A percentile compares a stretch with the other conserved stretches of the same genome.
These are phyloP conservation scores for Talpa occidentalis DNA, from an alignment of 2,113 vertebrate species.

Conservation along the genomic window DNA sequence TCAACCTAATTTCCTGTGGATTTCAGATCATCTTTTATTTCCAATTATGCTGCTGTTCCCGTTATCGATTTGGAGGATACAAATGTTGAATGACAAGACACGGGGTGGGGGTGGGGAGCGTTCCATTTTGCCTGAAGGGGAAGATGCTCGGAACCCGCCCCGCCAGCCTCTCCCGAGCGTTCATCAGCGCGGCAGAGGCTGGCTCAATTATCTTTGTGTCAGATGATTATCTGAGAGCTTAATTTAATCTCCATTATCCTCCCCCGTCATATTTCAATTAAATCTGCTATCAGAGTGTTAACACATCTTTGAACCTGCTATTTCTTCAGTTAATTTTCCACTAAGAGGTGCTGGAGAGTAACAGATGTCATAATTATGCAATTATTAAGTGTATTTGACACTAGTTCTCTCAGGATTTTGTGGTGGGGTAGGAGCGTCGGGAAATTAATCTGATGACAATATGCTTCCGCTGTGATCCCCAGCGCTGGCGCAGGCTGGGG, in stretches of 20 bases:
- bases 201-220: conserved; percentile 95
- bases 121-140: conserved; percentile 75
- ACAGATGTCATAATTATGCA: conserved; percentile 97
- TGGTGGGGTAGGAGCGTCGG: conserved; percentile 63
- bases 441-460: conserved; percentile 90
- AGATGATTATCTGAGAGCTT: conserved; percentile 95
- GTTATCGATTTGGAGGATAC: conserved; percentile 74
- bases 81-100: conserved; percentile 73
- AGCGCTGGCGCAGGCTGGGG: conserved; percentile 79
- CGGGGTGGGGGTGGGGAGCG: conserved; percentile 24
- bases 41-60: conserved; percentile 69
- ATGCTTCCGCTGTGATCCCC: conserved; percentile 86
- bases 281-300: conserved; percentile 91
- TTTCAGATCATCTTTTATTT: conserved; percentile 84
- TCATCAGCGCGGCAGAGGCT: conserved; percentile 89
- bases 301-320: conserved; percentile 93
- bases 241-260: conserved; percentile 95
- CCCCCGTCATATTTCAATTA: conserved; percentile 95
- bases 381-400: conserved; percentile 92
- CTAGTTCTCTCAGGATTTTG: conserved; percentile 83
- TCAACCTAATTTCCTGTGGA: conserved; percentile 63
- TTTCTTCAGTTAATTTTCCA: conserved; percentile 92
- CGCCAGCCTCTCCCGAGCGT: conserved; percentile 71
- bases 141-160: conserved; percentile 44
- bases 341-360: conserved; percentile 91